Percentiles rank a stretch among this genome's conserved stretches.
Conservation (phyloP, 2,113 vertebrate genomes). For the Ornithorhynchus anatinus region DNA sequence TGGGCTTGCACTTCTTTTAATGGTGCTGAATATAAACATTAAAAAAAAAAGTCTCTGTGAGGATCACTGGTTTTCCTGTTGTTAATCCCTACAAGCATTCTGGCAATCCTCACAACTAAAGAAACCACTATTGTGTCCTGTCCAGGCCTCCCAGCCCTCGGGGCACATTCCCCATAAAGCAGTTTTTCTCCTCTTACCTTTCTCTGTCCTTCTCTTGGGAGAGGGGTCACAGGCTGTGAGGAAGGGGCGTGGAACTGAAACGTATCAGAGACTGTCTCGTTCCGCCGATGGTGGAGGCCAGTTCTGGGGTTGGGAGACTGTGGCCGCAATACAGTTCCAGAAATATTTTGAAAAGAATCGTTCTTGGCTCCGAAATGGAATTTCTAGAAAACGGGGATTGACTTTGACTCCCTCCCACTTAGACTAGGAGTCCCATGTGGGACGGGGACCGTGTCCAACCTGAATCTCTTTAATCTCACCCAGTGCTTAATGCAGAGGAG, state of each 20-base stretch:
- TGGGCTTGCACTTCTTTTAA: slow-evolving; percentile 11
- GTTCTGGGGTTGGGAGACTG: neutral
- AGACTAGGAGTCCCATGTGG: too few species aligned
- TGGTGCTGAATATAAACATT: slow-evolving; percentile 21
- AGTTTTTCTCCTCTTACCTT: neutral
- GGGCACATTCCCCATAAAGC: slow-evolving; percentile 21
- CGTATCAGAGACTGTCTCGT: neutral
- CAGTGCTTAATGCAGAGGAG: too few species aligned
- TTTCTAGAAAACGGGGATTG: too few species aligned
- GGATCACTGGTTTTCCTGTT: slow-evolving; percentile 48
- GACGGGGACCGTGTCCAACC: too few species aligned
- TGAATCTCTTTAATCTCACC: too few species aligned
- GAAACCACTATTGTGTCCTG: slow-evolving; percentile 28
- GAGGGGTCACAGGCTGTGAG: neutral
- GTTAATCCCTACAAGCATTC: slow-evolving; percentile 48
- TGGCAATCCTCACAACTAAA: slow-evolving; percentile 34
- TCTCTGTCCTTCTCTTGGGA: neutral
- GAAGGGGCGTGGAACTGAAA: neutral
- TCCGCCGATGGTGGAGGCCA: neutral
- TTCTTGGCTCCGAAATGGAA: neutral
- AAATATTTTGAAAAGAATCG: slow-evolving; percentile 7
- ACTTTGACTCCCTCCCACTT: too few species aligned
- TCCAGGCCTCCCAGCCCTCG: slow-evolving; percentile 1
- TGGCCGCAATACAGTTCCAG: slow-evolving; percentile 10
- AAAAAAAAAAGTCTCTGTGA: slow-evolving; percentile 50